Base-by-base conservation (phyloP, 2,113 vertebrate genomes). In the Axis porcinus region DNA sequence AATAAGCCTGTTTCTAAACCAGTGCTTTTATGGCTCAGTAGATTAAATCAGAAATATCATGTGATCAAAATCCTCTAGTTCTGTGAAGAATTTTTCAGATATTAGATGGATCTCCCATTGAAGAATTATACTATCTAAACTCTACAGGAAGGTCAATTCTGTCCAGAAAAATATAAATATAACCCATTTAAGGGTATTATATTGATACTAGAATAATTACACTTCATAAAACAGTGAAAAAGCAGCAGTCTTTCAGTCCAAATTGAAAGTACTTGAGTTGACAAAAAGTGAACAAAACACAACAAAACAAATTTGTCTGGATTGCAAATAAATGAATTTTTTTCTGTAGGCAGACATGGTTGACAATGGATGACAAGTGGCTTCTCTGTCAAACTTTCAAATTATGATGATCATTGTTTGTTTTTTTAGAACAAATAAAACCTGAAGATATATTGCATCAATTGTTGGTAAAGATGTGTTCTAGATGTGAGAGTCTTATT, bases 21-120 rank as follows among this genome's bases (percentile, higher is more conserved):
- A 30, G 2, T 87, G 40, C 15, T 43, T 92, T 74, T 84, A 60
- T 76, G 15, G 30, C 40, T 85, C 27, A 6, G 17, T 64, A 17
- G 19, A 94, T 74, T 62, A 89, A 89, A 84, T 94, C 14, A 78
- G 52, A 96, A 97, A 95, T 85, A 54, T 87, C 84, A 64, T 45
- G 25, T 30, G 28, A 54, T 84, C 43, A 60, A 54, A 30, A 64
- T 25, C 47, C 43, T 28, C 45, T 50, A 54, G 36, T 40, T 82
- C n/a, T 40, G 21, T 19, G 33, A 90, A 58, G n/a, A 94, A 57
- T 91, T 54, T 89, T 84, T 89, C 36, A 87, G 57, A 33, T 84
- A 40, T 50, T 67, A 13, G n/a, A 36, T 84, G 25, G 23, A 40
- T 79, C 79, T 84, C 33, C 27, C 25, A n/a, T 16, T 86, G 17